Conservation (phyloP, 2,797 vertebrate genomes). For the Synanceia verrucosa region DNA sequence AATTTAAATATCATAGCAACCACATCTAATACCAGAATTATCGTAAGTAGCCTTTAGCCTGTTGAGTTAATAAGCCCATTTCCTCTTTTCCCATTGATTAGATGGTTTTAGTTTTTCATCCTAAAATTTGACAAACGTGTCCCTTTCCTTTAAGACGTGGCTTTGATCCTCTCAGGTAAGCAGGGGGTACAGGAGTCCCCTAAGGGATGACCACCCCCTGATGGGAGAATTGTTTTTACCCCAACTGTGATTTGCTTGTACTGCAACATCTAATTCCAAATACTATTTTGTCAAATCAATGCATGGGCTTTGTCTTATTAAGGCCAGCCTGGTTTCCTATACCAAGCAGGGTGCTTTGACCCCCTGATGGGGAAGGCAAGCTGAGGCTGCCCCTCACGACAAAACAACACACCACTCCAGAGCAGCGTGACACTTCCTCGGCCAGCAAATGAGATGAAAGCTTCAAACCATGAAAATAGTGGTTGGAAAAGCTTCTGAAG, state of each 20-base stretch:
- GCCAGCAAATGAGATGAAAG: constrained; percentile 76
- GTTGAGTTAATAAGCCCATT: constrained; percentile 36
- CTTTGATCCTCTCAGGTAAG: constrained; percentile 65
- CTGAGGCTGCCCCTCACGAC: constrained; percentile 56
- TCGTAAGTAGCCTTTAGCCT: constrained; percentile 43
- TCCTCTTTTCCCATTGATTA: constrained; percentile 30
- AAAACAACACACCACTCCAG: constrained; percentile 69
- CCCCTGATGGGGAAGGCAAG: constrained; percentile 48
- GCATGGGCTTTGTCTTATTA: constrained; percentile 66
- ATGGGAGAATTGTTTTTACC: constrained; percentile 70
- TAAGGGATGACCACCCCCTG: constrained; percentile 40
- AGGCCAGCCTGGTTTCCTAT: constrained; percentile 61
- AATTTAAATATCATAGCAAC: not conserved
- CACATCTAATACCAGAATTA: not conserved
- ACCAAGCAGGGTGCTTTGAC: constrained; percentile 57
- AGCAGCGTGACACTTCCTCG: constrained; percentile 73
- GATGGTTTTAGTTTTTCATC: constrained; percentile 46
- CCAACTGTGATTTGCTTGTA: constrained; percentile 67
- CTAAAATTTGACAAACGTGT: constrained; percentile 49
- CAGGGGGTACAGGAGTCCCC: constrained; percentile 41
- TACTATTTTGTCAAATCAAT: constrained; percentile 62
- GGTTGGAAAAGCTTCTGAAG: constrained; percentile 62
- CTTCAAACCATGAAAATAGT: constrained; percentile 67
- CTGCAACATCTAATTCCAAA: constrained; percentile 69
- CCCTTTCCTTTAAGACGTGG: constrained; percentile 26